Conservation (phyloP, 1,140 invertebrate species). For the Ceratina australensis region DNA sequence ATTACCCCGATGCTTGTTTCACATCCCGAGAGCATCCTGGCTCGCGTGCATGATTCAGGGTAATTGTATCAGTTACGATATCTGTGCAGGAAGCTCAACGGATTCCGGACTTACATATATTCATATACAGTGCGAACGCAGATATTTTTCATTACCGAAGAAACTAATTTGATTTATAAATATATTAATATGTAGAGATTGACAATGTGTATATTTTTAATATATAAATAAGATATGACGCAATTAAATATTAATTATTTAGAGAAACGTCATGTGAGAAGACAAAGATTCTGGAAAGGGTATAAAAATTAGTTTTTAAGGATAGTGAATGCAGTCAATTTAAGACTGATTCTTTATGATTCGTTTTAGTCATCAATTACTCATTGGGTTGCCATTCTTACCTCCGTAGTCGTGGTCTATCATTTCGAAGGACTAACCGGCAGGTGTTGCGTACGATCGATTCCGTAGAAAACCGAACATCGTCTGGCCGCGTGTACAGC, state of each 20-base stretch:
- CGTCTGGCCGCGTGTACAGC: neutral
- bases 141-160: too few species aligned
- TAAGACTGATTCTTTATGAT: neutral
- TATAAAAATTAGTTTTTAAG: too few species aligned
- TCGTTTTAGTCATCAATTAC: neutral
- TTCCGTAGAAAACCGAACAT: conserved; percentile 25
- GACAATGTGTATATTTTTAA: too few species aligned
- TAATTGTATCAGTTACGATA: conserved; percentile 36
- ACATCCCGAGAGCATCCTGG: conserved; percentile 7
- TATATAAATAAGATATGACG: too few species aligned
- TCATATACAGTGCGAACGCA: too few species aligned
- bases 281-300: too few species aligned
- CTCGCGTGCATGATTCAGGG: conserved; percentile 18
- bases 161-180: too few species aligned
- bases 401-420: conserved; percentile 11
- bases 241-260: too few species aligned
- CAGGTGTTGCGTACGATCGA: conserved; percentile 45
- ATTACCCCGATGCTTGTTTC: neutral
- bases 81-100: too few species aligned
- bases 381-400: neutral
- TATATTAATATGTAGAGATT: too few species aligned
- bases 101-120: too few species aligned
- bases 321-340: neutral
- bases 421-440: conserved; percentile 10
- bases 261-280: too few species aligned